These are phyloP conservation scores for Tyria jacobaeae DNA, from an alignment of 2,888 invertebrate species.

Conservation along the genomic window DNA sequence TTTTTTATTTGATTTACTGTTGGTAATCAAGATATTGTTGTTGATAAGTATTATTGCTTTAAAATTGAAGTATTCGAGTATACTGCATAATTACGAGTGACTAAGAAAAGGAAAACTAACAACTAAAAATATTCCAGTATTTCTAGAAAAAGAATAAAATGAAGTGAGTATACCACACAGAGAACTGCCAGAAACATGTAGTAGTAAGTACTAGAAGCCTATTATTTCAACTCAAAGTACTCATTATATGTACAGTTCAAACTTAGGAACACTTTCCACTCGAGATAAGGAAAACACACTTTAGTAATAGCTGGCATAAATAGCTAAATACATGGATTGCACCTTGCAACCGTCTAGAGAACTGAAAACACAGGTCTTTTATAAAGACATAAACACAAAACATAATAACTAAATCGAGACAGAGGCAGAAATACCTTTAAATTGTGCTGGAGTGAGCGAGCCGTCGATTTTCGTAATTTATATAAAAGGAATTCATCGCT, in stretches of 20 bases:
- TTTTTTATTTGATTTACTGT: not conserved
- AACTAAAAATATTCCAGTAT: too few species aligned
- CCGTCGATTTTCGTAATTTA: constrained; percentile 83
- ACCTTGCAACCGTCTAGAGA: not conserved
- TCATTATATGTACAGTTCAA: not conserved
- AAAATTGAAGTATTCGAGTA: too few species aligned
- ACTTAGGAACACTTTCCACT: not conserved
- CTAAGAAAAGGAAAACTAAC: too few species aligned
- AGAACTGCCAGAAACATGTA: not conserved
- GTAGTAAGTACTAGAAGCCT: not conserved
- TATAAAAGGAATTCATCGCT: constrained; percentile 79
- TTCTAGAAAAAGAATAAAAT: not conserved
- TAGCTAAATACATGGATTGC: constrained; percentile 12
- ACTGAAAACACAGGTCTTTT: constrained; percentile 29
- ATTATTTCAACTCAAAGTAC: not conserved
- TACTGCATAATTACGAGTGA: not conserved
- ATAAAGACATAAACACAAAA: constrained; percentile 16
- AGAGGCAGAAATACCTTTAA: constrained; percentile 78
- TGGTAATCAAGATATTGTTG: too few species aligned
- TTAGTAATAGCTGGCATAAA: constrained; percentile 7
- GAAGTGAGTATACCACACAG: not conserved
- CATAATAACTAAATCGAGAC: constrained; percentile 56
- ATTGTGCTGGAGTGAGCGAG: constrained; percentile 71
- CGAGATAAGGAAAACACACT: constrained; percentile 6
- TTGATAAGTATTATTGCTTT: too few species aligned